phyloP scores from a whole-genome alignment of 1,140 invertebrate genomes.

The Cephus cinctus region DNA sequence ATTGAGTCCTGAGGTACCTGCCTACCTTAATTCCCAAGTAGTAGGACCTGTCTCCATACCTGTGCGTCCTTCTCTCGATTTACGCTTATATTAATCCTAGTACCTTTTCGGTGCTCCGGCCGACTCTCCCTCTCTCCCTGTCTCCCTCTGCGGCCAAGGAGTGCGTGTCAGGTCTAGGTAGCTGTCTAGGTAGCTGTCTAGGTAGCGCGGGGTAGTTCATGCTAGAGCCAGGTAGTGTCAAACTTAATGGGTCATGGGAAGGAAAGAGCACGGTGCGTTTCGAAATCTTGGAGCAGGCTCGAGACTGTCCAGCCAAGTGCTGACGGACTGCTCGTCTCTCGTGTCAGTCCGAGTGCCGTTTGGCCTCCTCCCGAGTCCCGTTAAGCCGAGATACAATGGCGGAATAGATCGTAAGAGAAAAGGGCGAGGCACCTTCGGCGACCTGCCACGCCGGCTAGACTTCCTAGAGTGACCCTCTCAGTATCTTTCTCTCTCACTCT shows the following conservation, averaged over 20 bases:
- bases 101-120: conserved; percentile 11
- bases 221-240: no score
- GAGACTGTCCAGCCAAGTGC: no score
- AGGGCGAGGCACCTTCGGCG: conserved; percentile 12
- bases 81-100: conserved; percentile 7
- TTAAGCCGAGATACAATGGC: conserved; percentile 46
- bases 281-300: no score
- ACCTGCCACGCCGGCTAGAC: background rate
- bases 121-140: background rate
- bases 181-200: background rate
- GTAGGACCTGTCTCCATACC: conserved; percentile 39
- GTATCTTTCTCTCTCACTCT: background rate
- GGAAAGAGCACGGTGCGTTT: no score
- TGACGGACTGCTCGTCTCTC: no score
- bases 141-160: conserved; percentile 1
- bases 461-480: background rate
- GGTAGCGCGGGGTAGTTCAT: background rate
- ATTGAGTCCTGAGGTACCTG: conserved; percentile 17
- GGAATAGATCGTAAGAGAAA: conserved; percentile 18
- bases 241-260: no score
- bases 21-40: conserved; percentile 44
- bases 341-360: no score
- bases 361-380: conserved; percentile 30
- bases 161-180: background rate
- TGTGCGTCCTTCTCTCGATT: conserved; percentile 20